phyloP scores from a whole-genome alignment of 2,888 invertebrate genomes.

The Platerodrilus igneus region DNA sequence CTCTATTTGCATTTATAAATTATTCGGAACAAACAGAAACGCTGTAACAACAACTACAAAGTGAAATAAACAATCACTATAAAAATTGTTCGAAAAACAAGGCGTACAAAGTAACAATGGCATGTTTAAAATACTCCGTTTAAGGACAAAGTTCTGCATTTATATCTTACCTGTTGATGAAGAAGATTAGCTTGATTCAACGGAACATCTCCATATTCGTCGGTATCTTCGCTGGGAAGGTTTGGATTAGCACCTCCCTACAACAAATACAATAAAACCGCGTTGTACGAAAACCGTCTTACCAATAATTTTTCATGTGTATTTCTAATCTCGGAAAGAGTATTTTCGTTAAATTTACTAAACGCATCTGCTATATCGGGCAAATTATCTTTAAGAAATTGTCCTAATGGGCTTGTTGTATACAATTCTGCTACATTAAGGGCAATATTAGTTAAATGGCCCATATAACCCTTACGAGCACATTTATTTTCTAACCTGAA shows the following conservation, averaged over 20 bases:
- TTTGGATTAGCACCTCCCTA: slow-evolving; percentile 47
- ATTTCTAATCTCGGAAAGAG: slow-evolving; percentile 41
- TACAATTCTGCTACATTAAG: slow-evolving; percentile 54
- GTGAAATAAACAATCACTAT: too few species aligned
- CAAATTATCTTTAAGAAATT: slow-evolving; percentile 52
- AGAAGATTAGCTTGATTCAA: slow-evolving; percentile 51
- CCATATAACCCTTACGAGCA: slow-evolving; percentile 61
- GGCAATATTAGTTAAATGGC: slow-evolving; percentile 60
- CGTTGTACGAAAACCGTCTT: too few species aligned
- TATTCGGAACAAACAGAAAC: too few species aligned
- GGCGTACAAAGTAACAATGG: slow-evolving; percentile 3
- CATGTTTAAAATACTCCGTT: too few species aligned
- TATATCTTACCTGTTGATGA: slow-evolving; percentile 49
- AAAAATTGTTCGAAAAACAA: too few species aligned
- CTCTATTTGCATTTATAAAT: too few species aligned
- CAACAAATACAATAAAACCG: slow-evolving; percentile 7
- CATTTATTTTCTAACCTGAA: slow-evolving; percentile 51
- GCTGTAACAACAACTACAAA: too few species aligned
- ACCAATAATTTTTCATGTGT: slow-evolving; percentile 43
- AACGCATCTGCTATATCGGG: slow-evolving; percentile 48
- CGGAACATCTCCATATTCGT: slow-evolving; percentile 51
- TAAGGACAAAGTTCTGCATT: too few species aligned
- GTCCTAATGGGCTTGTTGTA: slow-evolving; percentile 54
- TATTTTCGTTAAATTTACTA: slow-evolving; percentile 41
- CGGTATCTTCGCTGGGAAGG: slow-evolving; percentile 52